Base-by-base conservation (phyloP, 2,888 invertebrate genomes). In the Candidula unifasciata region DNA sequence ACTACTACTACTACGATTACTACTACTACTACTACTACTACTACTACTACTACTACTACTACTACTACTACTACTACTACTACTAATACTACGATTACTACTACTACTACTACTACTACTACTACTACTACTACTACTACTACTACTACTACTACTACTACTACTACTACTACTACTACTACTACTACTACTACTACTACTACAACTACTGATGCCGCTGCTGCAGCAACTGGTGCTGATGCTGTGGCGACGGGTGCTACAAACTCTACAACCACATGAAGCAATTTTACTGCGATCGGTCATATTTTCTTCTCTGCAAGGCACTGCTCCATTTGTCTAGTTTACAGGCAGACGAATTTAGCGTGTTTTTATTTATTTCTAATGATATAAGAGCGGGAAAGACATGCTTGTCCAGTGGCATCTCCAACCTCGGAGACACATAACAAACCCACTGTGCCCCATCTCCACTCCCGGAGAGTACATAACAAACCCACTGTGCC, bases 91-190 rank as follows among this genome's bases (percentile, higher is more conserved):
- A 52, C 52, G 52, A 77, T 57, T 77, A 54, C 77, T 77, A 77
- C 77, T 77, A 54, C 77, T 54, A 77, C 77, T 64, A 60, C 79
- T 35, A 5, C 79, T 79, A 79, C 79, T 79, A 79, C 79, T 79
- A 79, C 79, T 79, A 79, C 79, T 64, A 64, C 79, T 79, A 79
- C 79, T 79, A 79, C 79, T 64, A 79, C 64, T 64, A 79, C 79
- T 79, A 79, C 79, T 79, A 79, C 79, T 79, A 79, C 79, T 79
- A 64, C 79, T 79, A 79, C 79, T 79, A 79, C 79, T 79, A 79
- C 66, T 66, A 79, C 79, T 79, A 64, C 79, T 79, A 79, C 79
- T 79, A 79, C 79, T 64, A 79, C 79, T 8, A 64, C 79, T 79
- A 64, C 79, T 79, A 64, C 79, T 64, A 64, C 79, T 64, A 79